A percentile compares a stretch with the other conserved stretches of the same genome.
Conservation (phyloP, 2,888 invertebrate genomes). For the Gisinianus flammeolus region DNA sequence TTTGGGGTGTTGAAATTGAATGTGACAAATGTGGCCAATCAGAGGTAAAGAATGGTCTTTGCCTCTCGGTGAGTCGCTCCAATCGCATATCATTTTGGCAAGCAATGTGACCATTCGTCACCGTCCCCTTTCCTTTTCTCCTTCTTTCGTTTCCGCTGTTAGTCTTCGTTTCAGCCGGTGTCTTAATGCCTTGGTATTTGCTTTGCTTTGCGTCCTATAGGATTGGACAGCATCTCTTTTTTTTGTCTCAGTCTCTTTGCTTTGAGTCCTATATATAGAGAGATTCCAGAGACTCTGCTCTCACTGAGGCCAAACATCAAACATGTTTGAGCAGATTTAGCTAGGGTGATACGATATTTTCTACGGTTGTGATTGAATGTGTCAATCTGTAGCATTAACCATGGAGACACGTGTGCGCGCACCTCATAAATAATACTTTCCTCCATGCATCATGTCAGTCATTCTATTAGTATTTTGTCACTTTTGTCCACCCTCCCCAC, state of each 20-base stretch:
- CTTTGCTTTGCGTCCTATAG: neutral
- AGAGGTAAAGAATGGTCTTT: slow-evolving; percentile 42
- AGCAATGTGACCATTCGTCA: slow-evolving; percentile 39
- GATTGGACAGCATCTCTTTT: neutral
- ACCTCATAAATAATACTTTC: slow-evolving; percentile 16
- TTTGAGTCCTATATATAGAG: too few species aligned
- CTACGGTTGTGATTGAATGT: slow-evolving; percentile 29
- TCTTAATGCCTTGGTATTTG: too few species aligned
- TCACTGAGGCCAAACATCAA: neutral
- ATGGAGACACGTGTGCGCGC: neutral
- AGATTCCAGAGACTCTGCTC: neutral
- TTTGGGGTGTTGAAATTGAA: neutral
- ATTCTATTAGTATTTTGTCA: neutral
- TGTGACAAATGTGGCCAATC: slow-evolving; percentile 46
- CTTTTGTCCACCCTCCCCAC: neutral
- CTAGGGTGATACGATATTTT: slow-evolving; percentile 22
- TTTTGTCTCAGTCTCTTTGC: slow-evolving; percentile 14
- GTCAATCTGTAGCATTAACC: slow-evolving; percentile 15
- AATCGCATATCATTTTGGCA: slow-evolving; percentile 34
- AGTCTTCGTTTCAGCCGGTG: neutral
- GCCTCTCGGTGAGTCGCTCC: slow-evolving; percentile 3
- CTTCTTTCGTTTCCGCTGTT: neutral
- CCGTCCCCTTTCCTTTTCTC: neutral
- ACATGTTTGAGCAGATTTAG: too few species aligned
- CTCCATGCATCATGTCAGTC: neutral